These are phyloP conservation scores for Erythrolamprus reginae DNA, from an alignment of 2,113 vertebrate genomes.

Conservation along the genomic window DNA sequence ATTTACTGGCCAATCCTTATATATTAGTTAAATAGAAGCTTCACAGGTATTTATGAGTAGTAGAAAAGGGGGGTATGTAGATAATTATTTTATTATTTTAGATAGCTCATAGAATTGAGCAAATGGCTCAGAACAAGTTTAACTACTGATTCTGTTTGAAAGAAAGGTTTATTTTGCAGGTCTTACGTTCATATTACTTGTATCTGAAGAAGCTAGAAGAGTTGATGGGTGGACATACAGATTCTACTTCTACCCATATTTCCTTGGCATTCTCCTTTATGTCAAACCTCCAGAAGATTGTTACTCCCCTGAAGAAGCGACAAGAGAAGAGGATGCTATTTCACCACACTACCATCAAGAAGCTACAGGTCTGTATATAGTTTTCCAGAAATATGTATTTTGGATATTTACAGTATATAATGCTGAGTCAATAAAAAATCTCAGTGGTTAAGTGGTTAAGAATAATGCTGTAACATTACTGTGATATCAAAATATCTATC, in stretches of 20 bases:
- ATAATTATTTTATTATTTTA: neutral
- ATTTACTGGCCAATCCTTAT: neutral
- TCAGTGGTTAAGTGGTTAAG: neutral
- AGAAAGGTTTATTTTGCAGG: constrained; percentile 53
- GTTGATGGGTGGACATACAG: constrained; percentile 67
- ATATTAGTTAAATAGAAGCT: constrained; percentile 12
- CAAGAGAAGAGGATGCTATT: constrained; percentile 67
- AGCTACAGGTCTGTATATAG: constrained; percentile 74
- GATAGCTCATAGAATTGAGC: neutral
- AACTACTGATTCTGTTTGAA: neutral
- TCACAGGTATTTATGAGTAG: neutral
- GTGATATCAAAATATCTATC: neutral
- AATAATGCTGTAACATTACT: neutral
- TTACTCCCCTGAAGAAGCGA: constrained; percentile 70
- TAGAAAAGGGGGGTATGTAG: neutral
- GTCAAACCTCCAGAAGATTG: constrained; percentile 73
- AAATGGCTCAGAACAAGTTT: neutral
- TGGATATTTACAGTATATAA: neutral
- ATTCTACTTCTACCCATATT: constrained; percentile 53
- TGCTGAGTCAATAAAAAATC: neutral
- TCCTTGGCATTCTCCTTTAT: constrained; percentile 75
- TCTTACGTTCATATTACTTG: constrained; percentile 72
- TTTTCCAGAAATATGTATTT: neutral
- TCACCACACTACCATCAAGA: constrained; percentile 72
- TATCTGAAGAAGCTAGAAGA: constrained; percentile 68